phyloP scores from a whole-genome alignment of 2,888 invertebrate genomes.

The Meloe dianella region DNA sequence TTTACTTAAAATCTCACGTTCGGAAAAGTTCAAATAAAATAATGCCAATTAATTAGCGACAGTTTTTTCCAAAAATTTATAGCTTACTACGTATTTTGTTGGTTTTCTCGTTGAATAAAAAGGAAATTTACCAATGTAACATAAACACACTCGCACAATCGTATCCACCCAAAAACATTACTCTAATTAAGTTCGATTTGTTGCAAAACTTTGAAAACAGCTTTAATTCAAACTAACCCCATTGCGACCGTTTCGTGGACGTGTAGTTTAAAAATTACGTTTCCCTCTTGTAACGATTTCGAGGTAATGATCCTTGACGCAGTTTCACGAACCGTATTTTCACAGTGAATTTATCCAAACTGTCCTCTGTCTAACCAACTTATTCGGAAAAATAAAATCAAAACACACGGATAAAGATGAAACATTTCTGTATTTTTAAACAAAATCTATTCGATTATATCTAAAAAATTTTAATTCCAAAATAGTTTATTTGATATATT shows the following conservation, averaged over 20 bases:
- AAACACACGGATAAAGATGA: background rate
- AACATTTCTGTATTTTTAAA: background rate
- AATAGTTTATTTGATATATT: background rate
- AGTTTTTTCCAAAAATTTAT: conserved; percentile 29
- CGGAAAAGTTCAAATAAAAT: conserved; percentile 11
- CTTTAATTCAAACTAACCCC: conserved; percentile 38
- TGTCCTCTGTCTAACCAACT: background rate
- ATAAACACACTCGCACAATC: conserved; percentile 9
- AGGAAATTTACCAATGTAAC: background rate
- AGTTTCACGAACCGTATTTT: conserved; percentile 20
- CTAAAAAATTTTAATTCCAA: background rate
- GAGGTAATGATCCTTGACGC: conserved; percentile 28
- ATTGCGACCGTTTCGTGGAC: conserved; percentile 37
- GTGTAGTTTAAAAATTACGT: conserved; percentile 40
- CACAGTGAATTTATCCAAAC: conserved; percentile 19
- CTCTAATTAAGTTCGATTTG: conserved; percentile 37
- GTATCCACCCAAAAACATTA: conserved; percentile 27
- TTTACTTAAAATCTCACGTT: background rate
- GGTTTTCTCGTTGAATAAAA: conserved; percentile 7
- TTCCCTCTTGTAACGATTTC: conserved; percentile 30
- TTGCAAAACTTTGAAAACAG: conserved; percentile 36
- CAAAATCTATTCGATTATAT: background rate
- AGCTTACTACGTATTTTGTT: no score
- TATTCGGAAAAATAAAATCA: background rate
- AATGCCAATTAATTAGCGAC: conserved; percentile 41